These are phyloP conservation scores for Caerostris darwini DNA, from an alignment of 1,140 invertebrate species.

Conservation along the genomic window DNA sequence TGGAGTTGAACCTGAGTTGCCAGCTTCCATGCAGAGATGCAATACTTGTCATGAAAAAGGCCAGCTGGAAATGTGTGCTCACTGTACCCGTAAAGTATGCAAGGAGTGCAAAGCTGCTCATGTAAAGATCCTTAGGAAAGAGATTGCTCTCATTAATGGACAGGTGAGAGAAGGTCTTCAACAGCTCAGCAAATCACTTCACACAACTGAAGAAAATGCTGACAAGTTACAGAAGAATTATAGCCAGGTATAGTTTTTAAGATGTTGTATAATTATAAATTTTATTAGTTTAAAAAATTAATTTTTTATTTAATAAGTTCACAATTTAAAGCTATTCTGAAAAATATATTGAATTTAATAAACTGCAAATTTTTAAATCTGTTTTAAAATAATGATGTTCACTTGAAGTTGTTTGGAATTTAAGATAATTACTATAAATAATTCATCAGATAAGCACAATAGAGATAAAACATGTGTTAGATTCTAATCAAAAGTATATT, in stretches of 20 bases:
- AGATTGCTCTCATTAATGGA: constrained; percentile 90
- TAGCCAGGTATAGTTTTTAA: constrained; percentile 5
- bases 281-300: too few relatives aligned
- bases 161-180: constrained; percentile 74
- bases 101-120: constrained; percentile 94
- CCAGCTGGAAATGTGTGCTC: constrained; percentile 93
- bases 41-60: constrained; percentile 95
- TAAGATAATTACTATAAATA: too few relatives aligned
- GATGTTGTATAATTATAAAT: neutral
- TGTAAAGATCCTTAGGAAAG: constrained; percentile 95
- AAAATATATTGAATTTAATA: too few relatives aligned
- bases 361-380: too few relatives aligned
- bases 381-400: too few relatives aligned
- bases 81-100: constrained; percentile 96
- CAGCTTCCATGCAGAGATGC: constrained; percentile 81
- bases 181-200: constrained; percentile 33
- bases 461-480: too few relatives aligned
- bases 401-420: too few relatives aligned
- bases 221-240: constrained; percentile 76
- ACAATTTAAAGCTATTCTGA: too few relatives aligned
- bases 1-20: constrained; percentile 82
- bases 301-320: too few relatives aligned
- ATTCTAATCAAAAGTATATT: too few relatives aligned
- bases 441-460: neutral
- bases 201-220: constrained; percentile 61